Base-by-base conservation (phyloP, 1,140 invertebrate genomes). In the Eubasilissa regina region DNA sequence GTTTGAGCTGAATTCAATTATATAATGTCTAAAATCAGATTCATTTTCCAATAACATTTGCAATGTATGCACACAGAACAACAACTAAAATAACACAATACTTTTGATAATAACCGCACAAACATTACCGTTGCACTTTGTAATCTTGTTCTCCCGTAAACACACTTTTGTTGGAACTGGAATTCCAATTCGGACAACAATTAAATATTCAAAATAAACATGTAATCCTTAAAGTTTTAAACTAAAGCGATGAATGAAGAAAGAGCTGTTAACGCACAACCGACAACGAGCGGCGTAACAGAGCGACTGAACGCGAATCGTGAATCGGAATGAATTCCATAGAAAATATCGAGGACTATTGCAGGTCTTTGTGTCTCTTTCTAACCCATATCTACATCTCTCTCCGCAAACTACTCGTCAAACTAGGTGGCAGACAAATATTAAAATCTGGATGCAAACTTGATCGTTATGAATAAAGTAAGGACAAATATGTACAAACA, bases 321-420 rank as follows among this genome's bases (percentile, higher is more conserved):
- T 13, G n/a, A 51, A 13, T 13, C n/a, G 48, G 48, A 51, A 51
- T 15, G 11, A 51, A 51, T 44, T 43, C 60, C 60, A 64, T 44
- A 64, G 60, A 44, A 44, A 64, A 64, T 64, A 44, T 4, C n/a
- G 60, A 13, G 25, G 60, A 13, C 10, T 10, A 21, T 64, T 43
- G 19, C 60, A 6, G 11, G 3, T 35, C 10, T 10, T 64, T 11
- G 25, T 35, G 8, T 64, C 60, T n/a, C 13, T 19, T 8, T 64
- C 25, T 64, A 25, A 13, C 60, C 7, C 35, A 13, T 43, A 64
- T 10, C 60, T 3, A 13, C 13, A 25, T 64, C 35, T 43, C 60
- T 64, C 35, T 64, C 60, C 7, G 35, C 60, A 64, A 13, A 35
- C 21, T 64, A 44, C 13, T 4, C 1, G 15, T 15, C 55, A 11